Evolutionary conservation across 2,888 invertebrate species (phyloP), one percentile per base, ranked within the genome.

Genomic region (Polydrusus tereticollis): DNA sequence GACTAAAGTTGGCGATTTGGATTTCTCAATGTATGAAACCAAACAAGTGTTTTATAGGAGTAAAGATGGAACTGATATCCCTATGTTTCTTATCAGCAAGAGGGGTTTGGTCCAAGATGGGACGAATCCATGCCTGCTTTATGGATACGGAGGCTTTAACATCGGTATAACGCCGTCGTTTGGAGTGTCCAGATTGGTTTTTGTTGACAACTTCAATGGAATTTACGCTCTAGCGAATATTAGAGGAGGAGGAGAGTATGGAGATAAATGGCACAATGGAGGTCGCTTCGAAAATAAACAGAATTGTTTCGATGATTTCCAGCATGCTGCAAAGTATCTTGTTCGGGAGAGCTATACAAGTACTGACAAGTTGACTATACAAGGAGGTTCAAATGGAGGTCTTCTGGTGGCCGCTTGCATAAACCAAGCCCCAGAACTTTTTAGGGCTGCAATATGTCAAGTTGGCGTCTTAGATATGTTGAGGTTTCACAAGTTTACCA

Each of bases 401-500:
- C 89, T 99, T 64, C 87, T 99, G 12, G 94, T 98, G 10, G 97
- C 94, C 2, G 97, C 98, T 12, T 96, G 96, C 83, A 90, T 94
- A 77, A 98, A 98, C 88, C 98, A 99, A 87, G 89, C 96, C 43
- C 99, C 99, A 0, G 95, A 98, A 80, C 88, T 99, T 58, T 99
- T 93, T 86, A 97, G 96, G 7, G 96, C 95, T 71, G 97, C 93
- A 57, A 90, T 99, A 77, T 93, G 94, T 78, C 95, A 97, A 90
- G 98, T 98, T 69, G 98, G 97, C 12, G 98, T 99, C 1, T 88
- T 98, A 87, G 99, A 99, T 86, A 97, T 99, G 98, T 87, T 99
- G 74, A 91, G 98, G 67, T 99, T 95, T 88, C 98, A 99, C 86
- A 97, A 97, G 87, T 98, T 99, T 86, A 99, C 99, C 4, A 97